Percentiles rank a stretch among this genome's conserved stretches.
These are phyloP conservation scores for Psittacula echo DNA, from an alignment of 2,797 vertebrate species.

Conservation along the genomic window DNA sequence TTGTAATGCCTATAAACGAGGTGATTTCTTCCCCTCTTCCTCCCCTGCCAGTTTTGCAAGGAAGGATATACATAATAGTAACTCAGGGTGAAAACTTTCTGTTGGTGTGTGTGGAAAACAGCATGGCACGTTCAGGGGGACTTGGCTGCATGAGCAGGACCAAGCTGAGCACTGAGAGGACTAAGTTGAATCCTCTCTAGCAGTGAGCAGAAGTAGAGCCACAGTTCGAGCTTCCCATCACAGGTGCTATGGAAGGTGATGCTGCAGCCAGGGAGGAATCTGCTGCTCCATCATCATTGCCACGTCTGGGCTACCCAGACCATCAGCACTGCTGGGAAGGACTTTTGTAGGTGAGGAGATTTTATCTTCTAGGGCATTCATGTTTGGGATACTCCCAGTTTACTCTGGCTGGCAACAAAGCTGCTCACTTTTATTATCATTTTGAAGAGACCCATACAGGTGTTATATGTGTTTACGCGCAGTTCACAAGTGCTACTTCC, in stretches of 20 bases:
- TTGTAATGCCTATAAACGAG: not conserved
- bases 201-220: not conserved
- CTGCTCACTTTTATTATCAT: not conserved
- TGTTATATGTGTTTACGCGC: not conserved
- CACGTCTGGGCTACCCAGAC: accelerated
- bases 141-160: not conserved
- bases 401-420: not conserved
- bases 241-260: not conserved
- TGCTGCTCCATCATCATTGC: not conserved
- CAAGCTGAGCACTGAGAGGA: not conserved
- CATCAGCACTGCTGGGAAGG: not conserved
- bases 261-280: not conserved
- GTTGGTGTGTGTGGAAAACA: not conserved
- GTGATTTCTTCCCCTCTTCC: not conserved
- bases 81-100: not conserved
- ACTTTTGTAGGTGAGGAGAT: not conserved
- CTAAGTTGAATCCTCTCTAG: not conserved
- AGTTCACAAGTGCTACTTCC: not conserved
- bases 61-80: accelerated
- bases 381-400: not conserved
- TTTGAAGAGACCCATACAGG: not conserved
- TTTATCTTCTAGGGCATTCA: not conserved
- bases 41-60: not conserved
- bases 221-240: accelerated
- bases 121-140: accelerated